Percentiles rank a stretch among this genome's conserved stretches.
phyloP scores from a whole-genome alignment of 2,797 vertebrate species.

The Ptychadena robeensis region DNA sequence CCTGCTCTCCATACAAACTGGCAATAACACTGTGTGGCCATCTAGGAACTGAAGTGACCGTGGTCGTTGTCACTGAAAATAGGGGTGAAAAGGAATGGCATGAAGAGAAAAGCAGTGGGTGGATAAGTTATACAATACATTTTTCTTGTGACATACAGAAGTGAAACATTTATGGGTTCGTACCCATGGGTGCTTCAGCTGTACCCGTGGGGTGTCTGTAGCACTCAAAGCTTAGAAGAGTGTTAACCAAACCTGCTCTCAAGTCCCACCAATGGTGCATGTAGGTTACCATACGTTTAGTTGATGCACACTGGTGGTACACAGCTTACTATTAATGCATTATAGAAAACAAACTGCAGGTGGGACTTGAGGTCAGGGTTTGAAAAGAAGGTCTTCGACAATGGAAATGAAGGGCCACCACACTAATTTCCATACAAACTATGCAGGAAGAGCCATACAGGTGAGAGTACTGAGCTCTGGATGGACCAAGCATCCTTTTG shows the following conservation, averaged over 20 bases:
- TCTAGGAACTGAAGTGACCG: conserved; percentile 15
- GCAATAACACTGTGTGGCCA: conserved; percentile 31
- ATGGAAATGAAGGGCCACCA: no score
- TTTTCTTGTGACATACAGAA: conserved; percentile 6
- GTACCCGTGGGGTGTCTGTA: background rate
- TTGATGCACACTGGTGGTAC: no score
- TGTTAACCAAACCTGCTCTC: background rate
- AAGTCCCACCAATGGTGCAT: no score
- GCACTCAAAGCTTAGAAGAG: background rate
- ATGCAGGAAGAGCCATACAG: no score
- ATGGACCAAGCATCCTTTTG: background rate
- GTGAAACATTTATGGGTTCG: background rate
- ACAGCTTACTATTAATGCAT: no score
- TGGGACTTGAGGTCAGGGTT: no score
- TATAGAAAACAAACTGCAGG: no score
- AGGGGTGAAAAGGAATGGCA: background rate
- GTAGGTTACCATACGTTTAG: background rate
- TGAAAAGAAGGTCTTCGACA: no score
- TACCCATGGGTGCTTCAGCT: background rate
- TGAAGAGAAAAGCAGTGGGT: background rate
- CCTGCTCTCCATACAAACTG: conserved; percentile 71
- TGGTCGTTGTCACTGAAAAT: background rate
- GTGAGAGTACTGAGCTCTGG: no score
- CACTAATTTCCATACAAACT: no score
- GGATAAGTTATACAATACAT: background rate